phyloP scores from a whole-genome alignment of 2,797 vertebrate species.

The Hydrophis major region DNA sequence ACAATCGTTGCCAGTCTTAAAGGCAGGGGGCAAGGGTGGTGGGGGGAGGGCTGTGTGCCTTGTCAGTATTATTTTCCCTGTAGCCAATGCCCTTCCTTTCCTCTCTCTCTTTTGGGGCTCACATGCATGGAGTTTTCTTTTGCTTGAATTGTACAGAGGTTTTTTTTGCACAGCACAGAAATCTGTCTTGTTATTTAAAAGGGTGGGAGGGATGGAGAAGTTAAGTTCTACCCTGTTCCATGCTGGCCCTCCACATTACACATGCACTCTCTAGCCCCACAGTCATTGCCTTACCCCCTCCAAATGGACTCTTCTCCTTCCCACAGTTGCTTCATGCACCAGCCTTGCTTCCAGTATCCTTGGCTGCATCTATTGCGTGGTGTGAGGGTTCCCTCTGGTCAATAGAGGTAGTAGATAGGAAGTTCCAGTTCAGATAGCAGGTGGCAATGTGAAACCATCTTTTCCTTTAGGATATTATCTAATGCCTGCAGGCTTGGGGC shows the following conservation, averaged over 20 bases:
- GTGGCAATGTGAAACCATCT: not conserved
- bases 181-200: slow-evolving; percentile 51
- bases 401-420: not conserved
- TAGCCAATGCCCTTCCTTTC: slow-evolving; percentile 2
- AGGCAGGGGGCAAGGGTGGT: slow-evolving; percentile 31
- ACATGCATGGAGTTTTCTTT: slow-evolving; percentile 64
- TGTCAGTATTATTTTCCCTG: slow-evolving; percentile 66
- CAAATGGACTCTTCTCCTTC: not conserved
- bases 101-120: not conserved
- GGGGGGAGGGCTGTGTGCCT: slow-evolving; percentile 58
- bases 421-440: not conserved
- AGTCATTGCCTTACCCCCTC: not conserved
- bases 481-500: not conserved
- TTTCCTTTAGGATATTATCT: not conserved
- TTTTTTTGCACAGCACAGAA: slow-evolving; percentile 65
- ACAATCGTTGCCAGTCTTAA: slow-evolving; percentile 54
- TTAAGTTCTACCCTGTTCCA: not conserved
- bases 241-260: not conserved
- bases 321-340: not conserved
- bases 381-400: not conserved
- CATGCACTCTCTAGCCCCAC: not conserved
- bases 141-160: slow-evolving; percentile 67
- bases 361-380: not conserved
- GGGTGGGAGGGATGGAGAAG: not conserved
- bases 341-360: not conserved